phyloP scores from a whole-genome alignment of 2,113 vertebrate species.

The Sisor rabdophorus region DNA sequence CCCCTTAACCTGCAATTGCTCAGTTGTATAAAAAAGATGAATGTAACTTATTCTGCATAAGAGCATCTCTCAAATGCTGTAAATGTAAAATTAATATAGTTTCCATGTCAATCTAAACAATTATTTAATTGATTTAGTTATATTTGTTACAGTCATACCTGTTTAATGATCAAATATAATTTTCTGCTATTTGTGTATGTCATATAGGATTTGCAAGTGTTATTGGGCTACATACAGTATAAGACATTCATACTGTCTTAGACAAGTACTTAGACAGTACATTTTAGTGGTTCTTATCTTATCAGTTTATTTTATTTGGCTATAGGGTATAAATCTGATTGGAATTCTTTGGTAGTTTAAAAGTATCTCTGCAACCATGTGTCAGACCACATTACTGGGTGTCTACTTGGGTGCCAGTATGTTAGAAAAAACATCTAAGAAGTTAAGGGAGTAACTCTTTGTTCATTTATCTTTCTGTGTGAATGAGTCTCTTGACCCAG shows the following conservation, averaged over 20 bases:
- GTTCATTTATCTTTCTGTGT: constrained; percentile 39
- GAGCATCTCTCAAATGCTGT: no score
- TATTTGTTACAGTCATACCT: neutral
- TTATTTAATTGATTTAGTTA: neutral
- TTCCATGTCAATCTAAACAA: neutral
- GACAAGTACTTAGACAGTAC: no score
- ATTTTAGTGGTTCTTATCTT: neutral
- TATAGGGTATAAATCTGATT: neutral
- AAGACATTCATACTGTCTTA: no score
- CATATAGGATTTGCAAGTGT: neutral
- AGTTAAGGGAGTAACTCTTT: constrained; percentile 37
- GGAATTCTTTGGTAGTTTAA: constrained; percentile 19
- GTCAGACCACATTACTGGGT: constrained; percentile 11
- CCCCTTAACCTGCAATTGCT: no score
- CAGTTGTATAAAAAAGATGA: no score
- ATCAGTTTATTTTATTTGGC: constrained; percentile 9
- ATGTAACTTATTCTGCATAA: no score
- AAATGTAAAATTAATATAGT: neutral
- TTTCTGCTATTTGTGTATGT: no score
- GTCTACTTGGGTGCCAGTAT: neutral
- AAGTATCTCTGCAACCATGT: neutral
- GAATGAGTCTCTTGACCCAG: constrained; percentile 20
- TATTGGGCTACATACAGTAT: neutral
- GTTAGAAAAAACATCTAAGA: neutral
- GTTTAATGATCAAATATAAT: neutral